Conservation (phyloP, 2,113 vertebrate species). For the Rhegmatorhina hoffmannsi region DNA sequence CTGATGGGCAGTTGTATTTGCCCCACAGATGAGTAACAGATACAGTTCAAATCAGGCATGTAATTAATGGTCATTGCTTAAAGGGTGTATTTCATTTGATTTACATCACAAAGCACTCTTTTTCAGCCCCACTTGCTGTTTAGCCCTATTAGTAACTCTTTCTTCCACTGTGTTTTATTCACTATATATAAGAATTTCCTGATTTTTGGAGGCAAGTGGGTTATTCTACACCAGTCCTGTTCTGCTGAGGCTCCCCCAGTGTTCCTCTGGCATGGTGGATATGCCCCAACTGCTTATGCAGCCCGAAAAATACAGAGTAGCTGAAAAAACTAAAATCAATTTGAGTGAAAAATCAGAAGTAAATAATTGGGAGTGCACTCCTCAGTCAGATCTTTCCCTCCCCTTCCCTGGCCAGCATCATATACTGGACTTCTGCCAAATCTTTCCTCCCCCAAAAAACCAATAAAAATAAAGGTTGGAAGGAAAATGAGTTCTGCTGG, state of each 20-base stretch:
- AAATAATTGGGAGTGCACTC: not conserved
- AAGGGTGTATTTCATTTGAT: constrained; percentile 43
- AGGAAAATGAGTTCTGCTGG: not conserved
- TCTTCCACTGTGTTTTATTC: not conserved
- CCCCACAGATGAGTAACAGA: not conserved
- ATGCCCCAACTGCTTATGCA: rapidly evolving
- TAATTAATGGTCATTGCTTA: constrained; percentile 25
- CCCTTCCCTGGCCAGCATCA: not conserved
- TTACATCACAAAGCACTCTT: constrained; percentile 22
- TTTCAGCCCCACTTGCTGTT: constrained; percentile 21
- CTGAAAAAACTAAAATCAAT: not conserved
- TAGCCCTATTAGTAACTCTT: not conserved
- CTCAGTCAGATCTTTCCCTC: not conserved
- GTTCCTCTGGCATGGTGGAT: not conserved
- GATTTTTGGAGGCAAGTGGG: not conserved
- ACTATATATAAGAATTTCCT: not conserved
- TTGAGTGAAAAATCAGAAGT: not conserved
- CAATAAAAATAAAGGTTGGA: not conserved
- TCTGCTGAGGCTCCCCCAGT: not conserved
- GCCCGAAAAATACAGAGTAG: not conserved
- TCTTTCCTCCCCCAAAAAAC: not conserved
- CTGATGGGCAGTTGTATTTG: not conserved
- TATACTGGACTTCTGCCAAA: not conserved
- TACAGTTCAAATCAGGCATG: constrained; percentile 20
- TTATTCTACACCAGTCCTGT: not conserved